Base-by-base conservation (phyloP, 2,888 invertebrate genomes). In the Philereme vetulata region DNA sequence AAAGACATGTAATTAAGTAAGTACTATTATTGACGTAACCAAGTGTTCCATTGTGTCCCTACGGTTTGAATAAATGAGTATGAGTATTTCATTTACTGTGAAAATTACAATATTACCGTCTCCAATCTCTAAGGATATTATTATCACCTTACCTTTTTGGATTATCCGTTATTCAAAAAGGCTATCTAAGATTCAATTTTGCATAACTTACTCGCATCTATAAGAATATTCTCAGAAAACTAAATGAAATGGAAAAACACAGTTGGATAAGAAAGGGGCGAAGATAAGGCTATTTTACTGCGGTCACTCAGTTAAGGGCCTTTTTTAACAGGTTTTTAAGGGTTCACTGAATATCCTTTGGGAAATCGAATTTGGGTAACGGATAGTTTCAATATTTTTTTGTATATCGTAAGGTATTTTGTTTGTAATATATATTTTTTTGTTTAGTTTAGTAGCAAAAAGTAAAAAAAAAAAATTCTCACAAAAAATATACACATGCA, bases 201-300 rank as follows among this genome's bases (percentile, higher is more conserved):
- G 51, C 36, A 56, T 50, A 47, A 35, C 21, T 33, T 47, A 42
- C 46, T 21, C 21, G 21, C 2, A 36, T 51, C 51, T 45, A 49
- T 46, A 5, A 51, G 48, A 66, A 60, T 64, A 66, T 61, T 62
- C 55, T 51, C 7, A 74, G 75, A 75, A 72, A 68, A 75, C 68
- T 68, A 77, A 83, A 82, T 82, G 75, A 76, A 75, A 77, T 79
- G 80, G 80, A 82, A 84, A 81, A 78, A 80, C 70, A 71, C 64
- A 76, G 72, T 72, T 51, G 72, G 76, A 77, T 79, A 79, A 78
- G 75, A 74, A 77, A 77, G 65, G 78, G 76, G 66, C 71, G 50
- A n/a, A 67, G 73, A 75, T 76, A 76, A 75, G 72, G 65, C 62
- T 68, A 63, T 77, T 79, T 77, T 75, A 78, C 77, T 74, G 76